Base-by-base conservation (phyloP, 2,888 invertebrate genomes). In the Liodrosophila aerea region DNA sequence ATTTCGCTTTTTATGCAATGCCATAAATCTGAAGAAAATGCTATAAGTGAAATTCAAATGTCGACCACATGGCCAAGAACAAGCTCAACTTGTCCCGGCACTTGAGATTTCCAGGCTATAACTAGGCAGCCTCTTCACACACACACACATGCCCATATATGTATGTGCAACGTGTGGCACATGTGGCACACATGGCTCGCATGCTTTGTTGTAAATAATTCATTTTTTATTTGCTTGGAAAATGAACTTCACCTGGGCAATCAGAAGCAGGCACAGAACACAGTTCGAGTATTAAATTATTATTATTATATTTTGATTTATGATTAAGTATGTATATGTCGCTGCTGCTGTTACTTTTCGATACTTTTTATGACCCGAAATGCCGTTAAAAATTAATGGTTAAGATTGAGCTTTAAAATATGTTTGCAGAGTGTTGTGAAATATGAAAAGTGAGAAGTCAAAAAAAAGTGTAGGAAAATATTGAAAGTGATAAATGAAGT, bases 181-280 rank as follows among this genome's bases (percentile, higher is more conserved):
- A 36, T 41, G 44, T 18, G 41, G 22, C 30, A 30, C 9, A 30
- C 30, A 34, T 49, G 22, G 22, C 5, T 5, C 22, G 22, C 5
- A 22, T 22, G 22, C 33, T 44, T 59, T 59, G 18, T 33, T 64
- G 69, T 69, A 36, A 70, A 69, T 69, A 69, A 69, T 69, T 69
- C 70, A 69, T 60, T 60, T 69, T 69, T 69, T 69, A 69, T 69
- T 64, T 53, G 56, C 60, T 60, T 49, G 29, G 56, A 53, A 52
- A 57, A 70, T 69, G 56, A 64, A 69, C 64, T 60, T 64, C 57
- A 69, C 70, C 69, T 69, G 64, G 34, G 54, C 41, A 64, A 69
- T 64, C 64, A 56, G 41, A 41, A 29, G 12, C 64, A 41, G 33
- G 30, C 49, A 22, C 34, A 46, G 59, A 51, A 45, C n/a, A n/a